Evolutionary conservation across 2,797 vertebrate genomes (phyloP).

Genomic region (Epinephelus awoara): DNA sequence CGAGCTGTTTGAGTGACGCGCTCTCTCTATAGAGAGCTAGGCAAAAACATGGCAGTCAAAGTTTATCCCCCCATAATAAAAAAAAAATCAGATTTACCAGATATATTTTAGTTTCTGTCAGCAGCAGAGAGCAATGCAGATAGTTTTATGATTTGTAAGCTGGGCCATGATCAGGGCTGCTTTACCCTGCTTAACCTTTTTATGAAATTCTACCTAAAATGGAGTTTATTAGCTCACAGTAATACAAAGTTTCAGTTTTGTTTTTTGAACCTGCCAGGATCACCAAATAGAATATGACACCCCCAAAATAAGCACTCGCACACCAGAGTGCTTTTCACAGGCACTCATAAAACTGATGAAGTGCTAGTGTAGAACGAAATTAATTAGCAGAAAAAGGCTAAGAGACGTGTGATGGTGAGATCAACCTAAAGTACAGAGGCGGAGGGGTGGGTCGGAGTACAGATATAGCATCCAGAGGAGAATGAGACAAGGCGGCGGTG

Average conservation of each 20-base stretch:
- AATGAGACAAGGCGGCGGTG: conserved; percentile 38
- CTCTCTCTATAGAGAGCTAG: neutral
- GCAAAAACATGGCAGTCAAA: neutral
- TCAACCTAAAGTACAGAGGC: conserved; percentile 18
- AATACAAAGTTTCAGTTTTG: conserved; percentile 11
- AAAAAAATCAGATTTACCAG: neutral
- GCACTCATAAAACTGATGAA: conserved; percentile 38
- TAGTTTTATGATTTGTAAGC: neutral
- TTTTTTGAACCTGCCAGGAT: conserved; percentile 11
- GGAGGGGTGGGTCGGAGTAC: conserved; percentile 10
- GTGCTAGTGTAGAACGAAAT: conserved; percentile 50
- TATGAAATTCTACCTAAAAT: neutral
- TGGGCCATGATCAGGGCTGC: neutral
- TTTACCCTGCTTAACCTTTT: neutral
- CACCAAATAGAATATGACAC: conserved; percentile 37
- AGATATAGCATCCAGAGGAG: conserved; percentile 39
- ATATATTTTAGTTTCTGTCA: neutral
- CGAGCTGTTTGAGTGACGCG: neutral
- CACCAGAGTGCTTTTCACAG: conserved; percentile 13
- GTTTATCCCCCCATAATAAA: neutral
- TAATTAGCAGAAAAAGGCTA: conserved; percentile 58
- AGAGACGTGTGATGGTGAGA: conserved; percentile 38
- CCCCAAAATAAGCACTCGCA: conserved; percentile 43
- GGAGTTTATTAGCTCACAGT: neutral
- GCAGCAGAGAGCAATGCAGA: neutral